Base-by-base conservation (phyloP, 2,113 vertebrate genomes). In the Penelope pileata region DNA sequence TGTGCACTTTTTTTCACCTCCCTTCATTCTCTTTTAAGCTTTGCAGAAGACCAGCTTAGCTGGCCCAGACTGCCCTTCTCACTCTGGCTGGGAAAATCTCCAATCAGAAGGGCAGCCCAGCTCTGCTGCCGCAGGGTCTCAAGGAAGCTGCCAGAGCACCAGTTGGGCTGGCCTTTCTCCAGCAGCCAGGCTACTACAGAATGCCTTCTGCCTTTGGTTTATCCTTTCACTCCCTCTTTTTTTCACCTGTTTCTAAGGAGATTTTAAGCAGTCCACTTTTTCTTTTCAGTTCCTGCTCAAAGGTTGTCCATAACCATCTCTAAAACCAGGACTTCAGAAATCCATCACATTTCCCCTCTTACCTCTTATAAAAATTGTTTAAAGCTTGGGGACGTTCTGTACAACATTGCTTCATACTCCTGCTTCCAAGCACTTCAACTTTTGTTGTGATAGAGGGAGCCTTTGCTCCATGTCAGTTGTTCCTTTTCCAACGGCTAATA, bases 71-170 rank as follows among this genome's bases (percentile, higher is more conserved):
- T 23, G 30, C 12, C 22, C 7, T 15, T 47, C 40, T 38, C 27
- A 2, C 26, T 7, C 24, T 16, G 60, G 9, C 42, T 58, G 17
- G 16, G 29, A 56, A 64, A 60, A 60, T 12, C 34, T 16, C 5
- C 1, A 15, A 9, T 34, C 6, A 4, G 32, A 17, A 10, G 14
- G 16, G 17, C 30, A 21, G 66, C 47, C 6, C 27, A 68, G 43
- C 62, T 18, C n/a, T 1, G 7, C 48, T 70, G 42, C 56, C n/a
- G 18, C 15, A 0, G 4, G 5, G 29, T 11, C 63, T 2, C 34
- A 12, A 10, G 27, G 10, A 60, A 29, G 18, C 32, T 56, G 40
- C 7, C 2, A 38, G 12, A 58, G 7, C 36, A 13, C 23, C 1
- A 4, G 16, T 9, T n/a, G 11, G 32, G 29, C 19, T 10, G 8